phyloP scores from a whole-genome alignment of 2,888 invertebrate species.

The Trissolcus japonicus region DNA sequence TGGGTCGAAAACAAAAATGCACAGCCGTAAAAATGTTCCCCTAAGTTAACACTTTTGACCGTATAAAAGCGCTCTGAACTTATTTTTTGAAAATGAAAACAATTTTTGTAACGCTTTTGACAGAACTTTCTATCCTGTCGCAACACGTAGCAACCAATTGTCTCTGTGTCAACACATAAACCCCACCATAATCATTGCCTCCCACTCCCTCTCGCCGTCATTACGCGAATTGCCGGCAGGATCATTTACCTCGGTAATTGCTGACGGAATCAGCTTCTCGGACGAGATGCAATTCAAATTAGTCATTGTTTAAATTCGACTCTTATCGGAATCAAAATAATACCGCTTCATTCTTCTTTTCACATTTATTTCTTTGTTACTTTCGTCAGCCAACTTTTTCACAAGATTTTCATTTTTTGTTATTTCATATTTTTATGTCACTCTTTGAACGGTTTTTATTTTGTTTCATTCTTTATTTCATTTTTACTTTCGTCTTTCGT shows the following conservation, averaged over 20 bases:
- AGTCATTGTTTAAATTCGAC: conserved; percentile 51
- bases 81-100: conserved; percentile 1
- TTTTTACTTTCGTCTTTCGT: too few species aligned
- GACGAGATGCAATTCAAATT: conserved; percentile 50
- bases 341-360: not conserved
- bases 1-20: conserved; percentile 28
- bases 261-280: conserved; percentile 60
- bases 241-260: conserved; percentile 60
- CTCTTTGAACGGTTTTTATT: too few species aligned
- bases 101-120: not conserved
- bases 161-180: conserved; percentile 30
- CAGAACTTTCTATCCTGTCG: conserved; percentile 13
- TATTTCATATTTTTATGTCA: too few species aligned
- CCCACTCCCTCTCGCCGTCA: conserved; percentile 49
- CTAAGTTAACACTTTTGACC: not conserved
- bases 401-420: too few species aligned
- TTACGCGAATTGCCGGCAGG: conserved; percentile 61
- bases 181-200: conserved; percentile 38
- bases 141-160: conserved; percentile 45
- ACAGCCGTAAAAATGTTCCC: conserved; percentile 18
- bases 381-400: too few species aligned
- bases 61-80: not conserved
- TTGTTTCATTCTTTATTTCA: too few species aligned
- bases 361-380: too few species aligned
- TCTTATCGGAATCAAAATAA: conserved; percentile 39